Evolutionary conservation across 2,888 invertebrate genomes (phyloP).

Genomic region (Orthonevra nobilis): DNA sequence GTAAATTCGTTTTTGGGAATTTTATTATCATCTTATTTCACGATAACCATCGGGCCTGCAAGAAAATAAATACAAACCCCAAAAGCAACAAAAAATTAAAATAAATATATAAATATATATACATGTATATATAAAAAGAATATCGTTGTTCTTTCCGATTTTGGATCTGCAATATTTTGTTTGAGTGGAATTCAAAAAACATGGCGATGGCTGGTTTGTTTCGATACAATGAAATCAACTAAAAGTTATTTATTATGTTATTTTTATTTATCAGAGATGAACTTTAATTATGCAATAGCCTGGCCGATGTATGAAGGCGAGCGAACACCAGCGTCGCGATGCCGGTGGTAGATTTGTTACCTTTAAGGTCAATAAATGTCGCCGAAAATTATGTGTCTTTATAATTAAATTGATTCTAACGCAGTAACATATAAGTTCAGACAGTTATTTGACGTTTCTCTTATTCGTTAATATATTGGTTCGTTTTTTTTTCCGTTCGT

Average conservation of each 20-base stretch:
- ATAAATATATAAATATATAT: neutral
- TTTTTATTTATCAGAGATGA: constrained; percentile 61
- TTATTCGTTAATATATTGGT: neutral
- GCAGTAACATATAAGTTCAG: constrained; percentile 48
- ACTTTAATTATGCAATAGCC: constrained; percentile 32
- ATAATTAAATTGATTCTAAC: constrained; percentile 62
- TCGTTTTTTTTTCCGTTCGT: neutral
- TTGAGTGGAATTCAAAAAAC: constrained; percentile 53
- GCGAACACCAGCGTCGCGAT: constrained; percentile 16
- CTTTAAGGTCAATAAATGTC: constrained; percentile 60
- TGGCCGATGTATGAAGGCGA: neutral
- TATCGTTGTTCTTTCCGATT: constrained; percentile 26
- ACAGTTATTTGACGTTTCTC: constrained; percentile 57
- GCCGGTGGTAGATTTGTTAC: constrained; percentile 21
- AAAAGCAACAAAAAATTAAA: neutral
- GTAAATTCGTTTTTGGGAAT: constrained; percentile 59
- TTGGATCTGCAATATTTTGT: constrained; percentile 40
- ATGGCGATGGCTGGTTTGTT: constrained; percentile 21
- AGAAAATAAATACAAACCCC: neutral
- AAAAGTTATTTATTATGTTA: constrained; percentile 65
- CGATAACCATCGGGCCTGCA: constrained; percentile 42
- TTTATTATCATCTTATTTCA: constrained; percentile 63
- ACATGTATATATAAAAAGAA: neutral
- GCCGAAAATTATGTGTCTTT: constrained; percentile 57
- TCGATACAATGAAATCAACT: constrained; percentile 34